Base-by-base conservation (phyloP, 1,140 invertebrate genomes). In the Drosophila nebulosa region DNA sequence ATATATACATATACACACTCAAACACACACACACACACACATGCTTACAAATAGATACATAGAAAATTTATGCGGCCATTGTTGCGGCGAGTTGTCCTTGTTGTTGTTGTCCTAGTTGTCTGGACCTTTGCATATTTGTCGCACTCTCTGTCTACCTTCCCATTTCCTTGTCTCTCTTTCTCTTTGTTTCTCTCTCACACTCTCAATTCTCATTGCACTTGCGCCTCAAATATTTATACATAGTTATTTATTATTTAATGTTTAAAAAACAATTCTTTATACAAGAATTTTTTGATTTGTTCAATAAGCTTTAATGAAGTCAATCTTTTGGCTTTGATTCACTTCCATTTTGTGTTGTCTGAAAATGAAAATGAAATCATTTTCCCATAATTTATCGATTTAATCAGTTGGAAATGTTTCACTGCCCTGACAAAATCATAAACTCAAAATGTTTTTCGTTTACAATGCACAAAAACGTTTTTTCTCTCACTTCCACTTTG, bases 31-130 rank as follows among this genome's bases (percentile, higher is more conserved):
- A 16, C 42, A 62, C 36, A 39, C 30, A 42, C 61, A 69, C 14
- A 51, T 27, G 63, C 55, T 65, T 21, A 59, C 21, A 63, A 27
- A 65, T 60, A 69, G 66, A 57, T 75, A 67, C 78, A 84, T 88
- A 83, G 84, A 77, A 79, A 89, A 88, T 88, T 88, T 88, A 88
- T 88, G 83, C 83, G 83, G 79, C 83, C 83, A 88, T 88, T 88
- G 84, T 81, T 89, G 81, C 79, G 72, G 83, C 75, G 70, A 74
- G 75, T 75, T 74, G 80, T 74, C 80, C 76, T 80, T 77, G 69
- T 77, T 84, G 62, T 78, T 78, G 69, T 73, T 88, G 75, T 89
- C 84, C 83, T 77, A 88, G 75, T 83, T 88, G 84, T 88, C 83
- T 88, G 75, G 71, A 55, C 83, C 72, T 52, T 75, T 84, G 74